Percentiles rank a stretch among this genome's conserved stretches.
phyloP scores from a whole-genome alignment of 2,113 vertebrate genomes.

The Nothoprocta pentlandii region DNA sequence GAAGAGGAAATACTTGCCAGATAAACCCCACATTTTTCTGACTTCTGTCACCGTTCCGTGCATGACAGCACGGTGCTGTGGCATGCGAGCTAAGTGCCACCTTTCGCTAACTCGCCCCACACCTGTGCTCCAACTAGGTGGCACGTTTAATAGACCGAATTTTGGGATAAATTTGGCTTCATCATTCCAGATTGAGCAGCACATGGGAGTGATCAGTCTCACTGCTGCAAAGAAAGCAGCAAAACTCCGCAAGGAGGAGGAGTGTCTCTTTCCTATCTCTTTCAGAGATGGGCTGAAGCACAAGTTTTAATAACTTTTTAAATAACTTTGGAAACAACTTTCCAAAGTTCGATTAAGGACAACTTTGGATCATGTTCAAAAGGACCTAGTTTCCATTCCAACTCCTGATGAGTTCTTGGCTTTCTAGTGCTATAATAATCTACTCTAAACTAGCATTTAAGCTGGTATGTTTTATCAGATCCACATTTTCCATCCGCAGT shows the following conservation, averaged over 20 bases:
- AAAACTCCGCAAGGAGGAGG: not conserved
- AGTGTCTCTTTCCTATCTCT: not conserved
- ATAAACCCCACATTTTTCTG: not conserved
- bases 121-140: not conserved
- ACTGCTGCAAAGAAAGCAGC: not conserved
- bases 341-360: not conserved
- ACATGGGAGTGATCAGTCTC: rapidly evolving
- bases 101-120: not conserved
- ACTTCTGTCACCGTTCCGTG: not conserved
- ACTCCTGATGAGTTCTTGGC: not conserved
- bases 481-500: not conserved
- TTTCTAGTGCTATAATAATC: not conserved
- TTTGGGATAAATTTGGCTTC: not conserved
- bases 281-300: not conserved
- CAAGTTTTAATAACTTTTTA: not conserved
- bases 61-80: not conserved
- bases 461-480: not conserved
- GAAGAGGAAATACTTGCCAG: not conserved
- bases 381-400: not conserved
- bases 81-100: not conserved
- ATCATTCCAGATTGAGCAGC: rapidly evolving
- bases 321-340: not conserved
- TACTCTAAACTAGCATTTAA: not conserved
- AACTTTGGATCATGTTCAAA: not conserved
- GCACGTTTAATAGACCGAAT: not conserved